Conservation (phyloP, 2,113 vertebrate species). For the Clarias batrachus region DNA sequence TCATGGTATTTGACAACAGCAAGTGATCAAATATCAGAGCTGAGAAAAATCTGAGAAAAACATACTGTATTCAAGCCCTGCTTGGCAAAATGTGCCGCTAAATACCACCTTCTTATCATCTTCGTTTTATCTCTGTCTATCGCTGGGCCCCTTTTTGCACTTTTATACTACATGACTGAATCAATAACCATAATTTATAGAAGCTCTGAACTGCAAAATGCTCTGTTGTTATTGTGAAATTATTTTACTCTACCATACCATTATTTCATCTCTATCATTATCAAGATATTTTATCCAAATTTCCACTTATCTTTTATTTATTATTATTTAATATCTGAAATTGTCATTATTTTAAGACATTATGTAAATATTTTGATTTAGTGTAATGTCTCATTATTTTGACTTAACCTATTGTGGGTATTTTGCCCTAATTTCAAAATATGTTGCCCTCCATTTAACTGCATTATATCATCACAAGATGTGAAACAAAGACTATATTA, state of each 20-base stretch:
- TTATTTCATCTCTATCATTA: background rate
- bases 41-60: background rate
- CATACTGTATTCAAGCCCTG: background rate
- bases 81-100: constrained; percentile 59
- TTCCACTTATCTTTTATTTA: background rate
- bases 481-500: background rate
- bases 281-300: background rate
- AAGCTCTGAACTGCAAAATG: background rate
- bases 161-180: constrained; percentile 54
- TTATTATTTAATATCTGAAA: background rate
- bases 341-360: background rate
- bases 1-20: background rate
- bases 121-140: background rate
- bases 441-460: background rate
- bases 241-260: background rate
- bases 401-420: background rate
- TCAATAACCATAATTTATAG: constrained; percentile 31
- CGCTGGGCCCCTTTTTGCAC: constrained; percentile 25
- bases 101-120: constrained; percentile 43
- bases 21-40: constrained; percentile 10
- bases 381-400: background rate
- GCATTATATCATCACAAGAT: background rate
- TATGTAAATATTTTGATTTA: background rate
- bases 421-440: background rate
- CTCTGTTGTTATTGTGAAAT: background rate